Evolutionary conservation across 2,113 vertebrate genomes (phyloP).

Genomic region (Hyaena hyaena): DNA sequence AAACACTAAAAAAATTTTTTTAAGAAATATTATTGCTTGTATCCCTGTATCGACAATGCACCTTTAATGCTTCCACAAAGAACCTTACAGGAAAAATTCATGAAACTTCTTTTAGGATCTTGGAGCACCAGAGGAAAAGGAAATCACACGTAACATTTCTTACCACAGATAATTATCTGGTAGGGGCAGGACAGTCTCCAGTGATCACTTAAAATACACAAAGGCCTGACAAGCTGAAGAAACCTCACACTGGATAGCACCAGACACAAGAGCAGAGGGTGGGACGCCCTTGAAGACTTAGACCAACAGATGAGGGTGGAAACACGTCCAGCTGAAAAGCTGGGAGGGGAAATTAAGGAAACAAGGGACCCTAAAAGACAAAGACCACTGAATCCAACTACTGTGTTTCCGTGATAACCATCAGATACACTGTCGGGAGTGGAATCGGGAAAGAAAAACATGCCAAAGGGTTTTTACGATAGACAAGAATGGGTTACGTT

Average conservation of each 20-base stretch:
- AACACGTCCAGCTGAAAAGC: not conserved
- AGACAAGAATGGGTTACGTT: not conserved
- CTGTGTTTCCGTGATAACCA: not conserved
- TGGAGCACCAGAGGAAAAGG: not conserved
- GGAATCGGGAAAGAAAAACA: not conserved
- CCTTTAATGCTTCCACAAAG: constrained; percentile 16
- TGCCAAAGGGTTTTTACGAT: not conserved
- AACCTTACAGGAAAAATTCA: not conserved
- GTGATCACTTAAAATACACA: not conserved
- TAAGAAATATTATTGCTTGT: not conserved
- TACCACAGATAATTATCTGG: not conserved
- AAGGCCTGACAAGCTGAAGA: not conserved
- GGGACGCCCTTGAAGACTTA: not conserved
- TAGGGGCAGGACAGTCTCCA: not conserved
- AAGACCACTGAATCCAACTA: not conserved
- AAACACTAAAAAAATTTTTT: not conserved
- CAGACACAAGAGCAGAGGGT: not conserved
- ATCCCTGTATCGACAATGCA: not conserved
- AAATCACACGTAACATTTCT: constrained; percentile 31
- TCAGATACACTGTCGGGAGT: not conserved
- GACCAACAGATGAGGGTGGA: not conserved
- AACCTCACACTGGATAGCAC: not conserved
- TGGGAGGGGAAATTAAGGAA: not conserved
- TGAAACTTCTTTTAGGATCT: not conserved
- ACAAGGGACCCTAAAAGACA: not conserved